These are phyloP conservation scores for Megaleporinus macrocephalus DNA, from an alignment of 2,113 vertebrate genomes.

Conservation along the genomic window DNA sequence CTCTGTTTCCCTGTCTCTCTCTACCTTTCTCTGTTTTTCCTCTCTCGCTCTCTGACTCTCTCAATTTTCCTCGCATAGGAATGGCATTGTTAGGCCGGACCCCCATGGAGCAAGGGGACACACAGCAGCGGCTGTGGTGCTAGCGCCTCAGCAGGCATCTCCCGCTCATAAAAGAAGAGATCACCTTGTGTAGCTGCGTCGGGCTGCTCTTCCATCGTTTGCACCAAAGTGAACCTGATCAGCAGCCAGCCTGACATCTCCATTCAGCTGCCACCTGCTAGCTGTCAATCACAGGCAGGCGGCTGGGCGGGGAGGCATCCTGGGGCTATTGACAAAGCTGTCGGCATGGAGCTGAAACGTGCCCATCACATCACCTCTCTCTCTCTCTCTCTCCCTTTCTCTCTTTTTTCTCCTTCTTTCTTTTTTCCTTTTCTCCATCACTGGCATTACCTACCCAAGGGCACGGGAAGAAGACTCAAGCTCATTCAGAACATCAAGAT, in stretches of 20 bases:
- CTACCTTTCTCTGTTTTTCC: too few species aligned
- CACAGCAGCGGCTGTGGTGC: background rate
- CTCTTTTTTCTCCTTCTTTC: constrained; percentile 62
- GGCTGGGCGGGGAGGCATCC: constrained; percentile 65
- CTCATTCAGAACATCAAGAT: constrained; percentile 4
- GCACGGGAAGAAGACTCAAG: background rate
- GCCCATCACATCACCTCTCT: constrained; percentile 71
- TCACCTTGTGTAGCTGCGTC: constrained; percentile 76
- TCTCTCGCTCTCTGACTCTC: background rate
- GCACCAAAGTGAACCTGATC: constrained; percentile 70
- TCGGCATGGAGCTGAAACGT: constrained; percentile 77
- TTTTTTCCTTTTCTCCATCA: constrained; percentile 60
- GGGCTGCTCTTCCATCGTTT: constrained; percentile 70
- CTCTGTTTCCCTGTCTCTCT: constrained; percentile 33
- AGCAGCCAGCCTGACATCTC: constrained; percentile 75
- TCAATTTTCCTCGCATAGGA: constrained; percentile 41
- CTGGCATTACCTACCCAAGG: constrained; percentile 43
- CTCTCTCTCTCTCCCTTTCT: constrained; percentile 1
- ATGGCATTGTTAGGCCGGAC: constrained; percentile 60
- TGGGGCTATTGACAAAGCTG: constrained; percentile 81
- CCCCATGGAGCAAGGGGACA: constrained; percentile 47
- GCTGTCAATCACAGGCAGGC: constrained; percentile 80
- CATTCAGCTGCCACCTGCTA: constrained; percentile 83
- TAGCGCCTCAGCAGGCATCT: constrained; percentile 41
- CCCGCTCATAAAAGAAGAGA: constrained; percentile 73